Evolutionary conservation across 2,888 invertebrate genomes (phyloP).

Genomic region (Lithosia quadra): DNA sequence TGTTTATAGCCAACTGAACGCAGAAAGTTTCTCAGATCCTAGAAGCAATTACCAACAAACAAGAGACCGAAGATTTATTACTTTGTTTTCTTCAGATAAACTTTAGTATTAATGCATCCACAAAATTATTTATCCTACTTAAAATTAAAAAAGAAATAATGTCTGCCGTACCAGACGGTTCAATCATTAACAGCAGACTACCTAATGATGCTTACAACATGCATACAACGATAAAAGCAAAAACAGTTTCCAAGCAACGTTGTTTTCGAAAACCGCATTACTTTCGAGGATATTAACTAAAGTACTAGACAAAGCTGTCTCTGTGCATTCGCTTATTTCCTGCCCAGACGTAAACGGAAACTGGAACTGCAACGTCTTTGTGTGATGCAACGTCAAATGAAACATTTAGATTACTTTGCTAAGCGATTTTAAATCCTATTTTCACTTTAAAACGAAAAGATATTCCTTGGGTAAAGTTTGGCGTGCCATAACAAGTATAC

Average conservation of each 20-base stretch:
- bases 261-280: constrained; percentile 47
- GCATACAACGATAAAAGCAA: constrained; percentile 28
- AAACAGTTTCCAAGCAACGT: constrained; percentile 28
- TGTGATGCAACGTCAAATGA: constrained; percentile 51
- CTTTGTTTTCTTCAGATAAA: neutral
- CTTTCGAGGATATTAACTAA: constrained; percentile 51
- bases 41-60: neutral
- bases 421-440: constrained; percentile 39
- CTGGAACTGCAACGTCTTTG: constrained; percentile 62
- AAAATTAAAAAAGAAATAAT: constrained; percentile 26
- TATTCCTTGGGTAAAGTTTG: constrained; percentile 31
- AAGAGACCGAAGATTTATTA: neutral
- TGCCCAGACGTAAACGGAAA: constrained; percentile 79
- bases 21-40: neutral
- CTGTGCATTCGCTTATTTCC: constrained; percentile 78
- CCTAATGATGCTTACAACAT: constrained; percentile 36
- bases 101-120: neutral
- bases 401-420: constrained; percentile 41
- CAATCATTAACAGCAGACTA: constrained; percentile 37
- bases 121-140: neutral
- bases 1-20: neutral
- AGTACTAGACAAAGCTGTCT: constrained; percentile 70
- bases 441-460: constrained; percentile 21
- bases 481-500: constrained; percentile 23
- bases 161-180: constrained; percentile 27